phyloP scores from a whole-genome alignment of 2,888 invertebrate genomes.

The Lampropteryx suffumata region DNA sequence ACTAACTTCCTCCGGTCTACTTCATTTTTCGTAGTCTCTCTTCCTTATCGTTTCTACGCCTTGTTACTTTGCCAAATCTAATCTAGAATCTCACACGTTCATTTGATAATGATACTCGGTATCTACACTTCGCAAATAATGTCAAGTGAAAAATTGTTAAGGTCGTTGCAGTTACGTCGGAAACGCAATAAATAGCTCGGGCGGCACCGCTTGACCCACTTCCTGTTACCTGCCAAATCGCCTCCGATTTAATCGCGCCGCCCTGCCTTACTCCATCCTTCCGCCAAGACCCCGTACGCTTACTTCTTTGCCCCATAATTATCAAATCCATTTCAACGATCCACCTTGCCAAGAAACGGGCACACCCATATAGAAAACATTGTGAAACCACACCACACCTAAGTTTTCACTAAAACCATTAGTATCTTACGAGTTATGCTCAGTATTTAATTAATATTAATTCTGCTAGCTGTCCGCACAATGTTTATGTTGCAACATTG shows the following conservation, averaged over 20 bases:
- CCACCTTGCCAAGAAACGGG: conserved; percentile 61
- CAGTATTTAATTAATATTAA: no score
- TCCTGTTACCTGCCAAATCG: conserved; percentile 80
- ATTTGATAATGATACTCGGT: conserved; percentile 5
- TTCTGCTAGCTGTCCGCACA: no score
- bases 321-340: conserved; percentile 72
- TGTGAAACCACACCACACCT: conserved; percentile 22
- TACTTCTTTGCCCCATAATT: conserved; percentile 75
- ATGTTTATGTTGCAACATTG: no score
- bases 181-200: conserved; percentile 79
- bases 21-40: conserved; percentile 17
- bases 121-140: neutral
- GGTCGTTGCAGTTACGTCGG: conserved; percentile 71
- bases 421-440: no score
- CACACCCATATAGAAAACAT: conserved; percentile 51
- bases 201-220: conserved; percentile 79
- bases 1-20: conserved; percentile 42
- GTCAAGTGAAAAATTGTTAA: conserved; percentile 44
- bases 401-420: neutral
- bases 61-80: no score
- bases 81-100: no score
- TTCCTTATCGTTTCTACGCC: no score
- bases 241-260: conserved; percentile 78
- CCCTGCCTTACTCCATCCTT: conserved; percentile 70
- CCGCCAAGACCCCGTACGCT: conserved; percentile 72